Base-by-base conservation (phyloP, 2,113 vertebrate genomes). In the Lasiurus borealis region DNA sequence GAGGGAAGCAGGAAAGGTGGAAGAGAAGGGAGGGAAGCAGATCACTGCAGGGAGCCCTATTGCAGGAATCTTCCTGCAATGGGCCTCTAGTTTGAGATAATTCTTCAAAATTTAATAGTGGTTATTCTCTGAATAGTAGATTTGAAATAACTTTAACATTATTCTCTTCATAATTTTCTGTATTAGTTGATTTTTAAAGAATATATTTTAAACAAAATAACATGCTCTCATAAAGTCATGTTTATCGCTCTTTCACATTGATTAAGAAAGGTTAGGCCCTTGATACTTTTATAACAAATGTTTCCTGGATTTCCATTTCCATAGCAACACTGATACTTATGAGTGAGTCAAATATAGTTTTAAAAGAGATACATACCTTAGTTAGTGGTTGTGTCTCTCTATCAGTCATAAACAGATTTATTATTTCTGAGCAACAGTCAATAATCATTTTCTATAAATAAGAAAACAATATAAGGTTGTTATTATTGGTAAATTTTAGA, bases 391-490 rank as follows among this genome's bases (percentile, higher is more conserved):
- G 21, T 6, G 83, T 50, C 21, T 94, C 97, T 94, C 93, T 85
- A 87, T 93, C 97, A 89, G 16, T 66, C 82, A 96, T 93, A 80
- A 99, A 95, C 85, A 99, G 95, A 57, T 73, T 80, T 96, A 69
- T 96, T 93, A 99, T 98, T 98, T 99, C 98, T 95, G 94, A 98
- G 97, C 98, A 99, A 90, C 98, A 98, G 34, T 87, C 78, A 93
- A 95, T 98, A 91, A 97, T 96, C 96, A 98, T 98, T 97, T 98
- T 93, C 98, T 99, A 94, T 90, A 97, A 97, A 97, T 95, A 94
- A 75, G 85, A 97, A 97, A 73, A 82, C 62, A 92, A 92, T 14
- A 54, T 95, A 54, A 96, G 57, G 75, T 36, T 92, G 21, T 69
- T 48, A 31, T n/a, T n/a, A n/a, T 12, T 83, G 29, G 27, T 44